Conservation (phyloP, 2,888 invertebrate genomes). For the Himalopsyche tibetana region DNA sequence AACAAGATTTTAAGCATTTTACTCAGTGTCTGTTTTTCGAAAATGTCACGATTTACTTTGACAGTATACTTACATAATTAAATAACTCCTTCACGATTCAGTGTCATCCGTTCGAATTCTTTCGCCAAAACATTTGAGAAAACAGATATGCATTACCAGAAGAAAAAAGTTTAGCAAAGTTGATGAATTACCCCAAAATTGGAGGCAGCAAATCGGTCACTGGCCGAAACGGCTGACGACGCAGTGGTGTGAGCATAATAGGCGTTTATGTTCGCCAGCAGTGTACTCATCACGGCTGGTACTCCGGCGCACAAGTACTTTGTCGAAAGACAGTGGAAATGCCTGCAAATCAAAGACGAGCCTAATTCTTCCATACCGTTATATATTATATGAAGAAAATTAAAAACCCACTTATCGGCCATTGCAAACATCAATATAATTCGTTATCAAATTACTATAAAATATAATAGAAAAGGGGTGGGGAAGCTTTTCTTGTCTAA, state of each 20-base stretch:
- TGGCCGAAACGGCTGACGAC: slow-evolving; percentile 97
- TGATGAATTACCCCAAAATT: slow-evolving; percentile 94
- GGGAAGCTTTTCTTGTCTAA: too few relatives aligned
- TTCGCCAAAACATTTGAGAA: neutral
- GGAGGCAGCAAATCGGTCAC: slow-evolving; percentile 99
- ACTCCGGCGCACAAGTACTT: slow-evolving; percentile 99
- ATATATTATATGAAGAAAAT: too few relatives aligned
- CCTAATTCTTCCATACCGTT: too few relatives aligned
- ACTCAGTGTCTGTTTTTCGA: neutral
- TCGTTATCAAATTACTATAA: too few relatives aligned
- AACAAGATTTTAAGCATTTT: too few relatives aligned
- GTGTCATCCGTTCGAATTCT: neutral
- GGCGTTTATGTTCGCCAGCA: slow-evolving; percentile 99
- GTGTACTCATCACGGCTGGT: slow-evolving; percentile 98
- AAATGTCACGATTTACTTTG: too few relatives aligned
- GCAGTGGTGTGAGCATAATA: slow-evolving; percentile 99
- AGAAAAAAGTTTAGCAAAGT: neutral
- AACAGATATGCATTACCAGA: neutral
- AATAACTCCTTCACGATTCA: neutral
- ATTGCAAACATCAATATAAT: too few relatives aligned
- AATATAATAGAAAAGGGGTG: too few relatives aligned
- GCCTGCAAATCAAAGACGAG: slow-evolving; percentile 78
- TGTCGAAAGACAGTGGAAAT: slow-evolving; percentile 99
- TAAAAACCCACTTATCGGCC: too few relatives aligned
- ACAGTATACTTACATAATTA: too few relatives aligned